phyloP scores from a whole-genome alignment of 2,888 invertebrate genomes.

The Coelinius sp. region DNA sequence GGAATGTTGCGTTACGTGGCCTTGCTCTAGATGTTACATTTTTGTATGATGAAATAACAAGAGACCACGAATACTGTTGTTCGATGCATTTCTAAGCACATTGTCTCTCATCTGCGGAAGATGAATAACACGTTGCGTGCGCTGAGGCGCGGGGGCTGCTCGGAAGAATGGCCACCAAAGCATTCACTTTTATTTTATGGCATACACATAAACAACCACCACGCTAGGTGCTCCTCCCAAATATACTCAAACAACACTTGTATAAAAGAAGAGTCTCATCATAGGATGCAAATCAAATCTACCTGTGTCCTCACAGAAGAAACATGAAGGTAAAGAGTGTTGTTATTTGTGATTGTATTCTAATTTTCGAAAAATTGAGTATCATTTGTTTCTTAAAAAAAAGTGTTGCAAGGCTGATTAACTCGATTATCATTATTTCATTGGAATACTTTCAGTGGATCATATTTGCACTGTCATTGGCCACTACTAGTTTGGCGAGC shows the following conservation, averaged over 20 bases:
- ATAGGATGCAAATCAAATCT: conserved; percentile 56
- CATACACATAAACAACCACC: conserved; percentile 35
- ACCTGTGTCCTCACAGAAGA: conserved; percentile 55
- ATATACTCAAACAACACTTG: conserved; percentile 28
- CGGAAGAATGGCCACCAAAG: conserved; percentile 30
- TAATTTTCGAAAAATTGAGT: not conserved
- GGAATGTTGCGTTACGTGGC: conserved; percentile 42
- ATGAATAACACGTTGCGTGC: conserved; percentile 44
- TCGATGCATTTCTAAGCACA: conserved; percentile 39
- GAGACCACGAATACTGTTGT: conserved; percentile 26
- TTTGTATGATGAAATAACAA: conserved; percentile 51
- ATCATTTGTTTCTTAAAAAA: no score
- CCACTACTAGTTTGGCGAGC: conserved; percentile 52
- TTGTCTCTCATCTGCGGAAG: conserved; percentile 42
- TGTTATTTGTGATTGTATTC: not conserved
- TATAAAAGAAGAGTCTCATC: conserved; percentile 53
- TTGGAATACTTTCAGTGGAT: conserved; percentile 41
- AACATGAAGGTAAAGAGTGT: conserved; percentile 58
- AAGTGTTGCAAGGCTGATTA: no score
- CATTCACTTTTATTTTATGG: conserved; percentile 47
- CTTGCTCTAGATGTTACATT: conserved; percentile 62
- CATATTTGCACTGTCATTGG: conserved; percentile 48
- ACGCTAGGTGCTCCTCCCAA: conserved; percentile 34
- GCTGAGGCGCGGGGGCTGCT: conserved; percentile 23
- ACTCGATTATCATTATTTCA: not conserved